Evolutionary conservation across 1,140 invertebrate genomes (phyloP), one percentile per base, ranked within the genome.

Genomic region (Ceratosolen solmsi): DNA sequence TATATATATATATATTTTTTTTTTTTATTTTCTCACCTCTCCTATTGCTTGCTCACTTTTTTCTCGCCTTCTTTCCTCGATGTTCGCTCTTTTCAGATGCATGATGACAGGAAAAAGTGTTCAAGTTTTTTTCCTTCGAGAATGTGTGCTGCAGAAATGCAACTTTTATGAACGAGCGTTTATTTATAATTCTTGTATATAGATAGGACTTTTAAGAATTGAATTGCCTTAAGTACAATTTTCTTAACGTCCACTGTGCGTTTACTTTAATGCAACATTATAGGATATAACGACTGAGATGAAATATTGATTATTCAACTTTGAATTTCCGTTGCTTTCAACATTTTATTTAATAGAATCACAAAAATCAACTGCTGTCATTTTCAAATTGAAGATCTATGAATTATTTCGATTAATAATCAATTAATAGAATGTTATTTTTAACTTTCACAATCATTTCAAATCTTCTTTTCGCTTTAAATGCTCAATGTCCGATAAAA

Each of bases 101-200:
- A 33, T 41, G 63, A 78, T 78, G 68, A 78, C 38, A 63, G 36
- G 60, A 65, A 56, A 73, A 78, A 41, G 63, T 30, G 76, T 27
- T 73, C 11, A 25, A 70, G 46, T 30, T 49, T 41, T 2, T 77
- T 58, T 77, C 71, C 71, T 46, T 51, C 38, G 71, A 51, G 46
- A 73, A 41, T 58, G 41, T 41, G 46, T 46, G 75, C 33, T 25
- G n/a, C 71, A 73, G 27, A 72, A 73, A 73, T 27, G 15, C 46
- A 30, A 36, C 25, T 73, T 46, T 73, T 27, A 33, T 30, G 27
- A 5, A 20, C 22, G 4, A 17, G 41, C 1, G 1, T 72, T 70
- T 70, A 41, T 70, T 72, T 33, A 49, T 72, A 36, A 38, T 68
- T 36, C 22, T 74, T 49, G 11, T n/a, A 33, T n/a, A 22, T 5